Evolutionary conservation across 2,797 vertebrate genomes (phyloP).

Genomic region (Sebastes iracundus): DNA sequence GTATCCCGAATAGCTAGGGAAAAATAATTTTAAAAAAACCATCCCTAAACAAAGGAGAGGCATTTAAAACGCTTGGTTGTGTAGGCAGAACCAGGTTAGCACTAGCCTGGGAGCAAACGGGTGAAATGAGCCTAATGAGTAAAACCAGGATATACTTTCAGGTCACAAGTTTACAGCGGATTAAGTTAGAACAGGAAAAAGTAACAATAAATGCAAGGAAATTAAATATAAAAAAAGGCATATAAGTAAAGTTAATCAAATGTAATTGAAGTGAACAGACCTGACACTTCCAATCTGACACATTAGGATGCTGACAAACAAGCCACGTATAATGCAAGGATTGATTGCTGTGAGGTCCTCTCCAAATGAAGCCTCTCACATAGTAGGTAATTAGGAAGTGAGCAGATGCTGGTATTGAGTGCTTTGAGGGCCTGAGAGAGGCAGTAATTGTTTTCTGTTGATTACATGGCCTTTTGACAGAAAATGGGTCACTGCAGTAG

Average conservation of each 20-base stretch:
- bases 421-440: constrained; percentile 51
- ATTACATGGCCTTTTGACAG: constrained; percentile 69
- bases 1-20: constrained; percentile 5
- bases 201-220: not conserved
- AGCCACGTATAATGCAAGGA: constrained; percentile 53
- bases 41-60: constrained; percentile 20
- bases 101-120: not conserved
- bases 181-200: not conserved
- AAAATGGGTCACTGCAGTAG: constrained; percentile 51
- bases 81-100: constrained; percentile 16
- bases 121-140: not conserved
- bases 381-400: constrained; percentile 74
- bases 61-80: constrained; percentile 9
- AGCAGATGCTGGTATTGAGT: constrained; percentile 69
- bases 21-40: not conserved
- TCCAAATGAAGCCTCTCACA: constrained; percentile 67
- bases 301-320: constrained; percentile 66
- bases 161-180: not conserved
- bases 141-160: not conserved
- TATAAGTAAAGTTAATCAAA: constrained; percentile 31
- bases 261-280: constrained; percentile 24
- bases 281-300: constrained; percentile 32
- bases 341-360: constrained; percentile 65
- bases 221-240: not conserved
- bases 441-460: constrained; percentile 74